phyloP scores from a whole-genome alignment of 92 coral and sea anemone genomes.

The Parazoanthus atlanticus region DNA sequence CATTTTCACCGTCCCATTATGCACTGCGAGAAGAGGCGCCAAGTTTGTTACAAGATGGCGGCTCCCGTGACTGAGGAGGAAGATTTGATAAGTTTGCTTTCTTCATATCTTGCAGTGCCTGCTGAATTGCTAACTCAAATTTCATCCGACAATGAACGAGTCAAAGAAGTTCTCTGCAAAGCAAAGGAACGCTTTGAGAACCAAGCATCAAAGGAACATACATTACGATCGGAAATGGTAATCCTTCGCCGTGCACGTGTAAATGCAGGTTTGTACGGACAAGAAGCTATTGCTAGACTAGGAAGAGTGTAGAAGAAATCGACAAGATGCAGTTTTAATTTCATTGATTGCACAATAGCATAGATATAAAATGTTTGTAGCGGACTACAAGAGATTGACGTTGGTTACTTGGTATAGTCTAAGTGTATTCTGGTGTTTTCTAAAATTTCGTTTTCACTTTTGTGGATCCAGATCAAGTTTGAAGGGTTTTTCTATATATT shows the following conservation, averaged over 20 bases:
- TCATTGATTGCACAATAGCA: neutral
- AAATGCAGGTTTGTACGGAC: constrained; percentile 79
- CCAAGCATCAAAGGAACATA: constrained; percentile 58
- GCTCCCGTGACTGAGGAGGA: constrained; percentile 65
- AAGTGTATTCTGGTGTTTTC: too few relatives aligned
- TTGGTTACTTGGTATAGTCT: too few relatives aligned
- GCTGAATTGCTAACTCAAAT: constrained; percentile 57
- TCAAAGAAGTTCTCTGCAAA: constrained; percentile 54
- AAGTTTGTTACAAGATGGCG: constrained; percentile 86
- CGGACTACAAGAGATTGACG: neutral
- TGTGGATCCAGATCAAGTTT: neutral
- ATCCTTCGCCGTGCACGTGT: constrained; percentile 97
- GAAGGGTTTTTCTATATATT: neutral
- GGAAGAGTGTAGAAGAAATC: neutral
- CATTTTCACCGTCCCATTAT: constrained; percentile 40
- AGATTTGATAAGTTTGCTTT: constrained; percentile 60
- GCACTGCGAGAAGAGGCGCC: constrained; percentile 71
- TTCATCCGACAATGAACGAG: constrained; percentile 67
- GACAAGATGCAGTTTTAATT: neutral
- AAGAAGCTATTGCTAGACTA: neutral
- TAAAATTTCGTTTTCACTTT: neutral
- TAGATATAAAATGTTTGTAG: neutral
- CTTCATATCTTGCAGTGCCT: constrained; percentile 63
- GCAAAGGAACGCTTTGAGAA: constrained; percentile 64
- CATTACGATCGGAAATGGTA: constrained; percentile 74